Evolutionary conservation across 1,140 invertebrate species (phyloP), one percentile per base, ranked within the genome.

Genomic region (Zaprionus capensis): DNA sequence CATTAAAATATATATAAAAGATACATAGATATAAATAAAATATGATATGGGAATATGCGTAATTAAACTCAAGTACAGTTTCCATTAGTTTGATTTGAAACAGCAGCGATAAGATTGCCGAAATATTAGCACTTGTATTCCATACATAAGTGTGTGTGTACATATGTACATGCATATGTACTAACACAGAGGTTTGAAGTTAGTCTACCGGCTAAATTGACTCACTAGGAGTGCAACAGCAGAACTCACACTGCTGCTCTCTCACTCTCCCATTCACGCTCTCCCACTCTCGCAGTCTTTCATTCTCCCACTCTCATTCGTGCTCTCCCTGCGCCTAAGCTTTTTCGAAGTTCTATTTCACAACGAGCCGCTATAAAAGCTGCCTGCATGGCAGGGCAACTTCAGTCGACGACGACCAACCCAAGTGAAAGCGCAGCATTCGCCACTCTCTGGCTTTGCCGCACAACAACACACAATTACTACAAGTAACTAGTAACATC

Each of bases 281-380:
- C 9, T 36, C 2, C 12, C 12, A 14, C 4, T 36, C n/a, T 17
- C 2, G 7, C 17, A 7, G 0, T 17, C 41, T 46, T n/a, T 0
- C n/a, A 22, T 20, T 20, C 34, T 28, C 61, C 28, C 31, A n/a
- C 24, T 65, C 26, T 36, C 36, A 36, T 36, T n/a, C 24, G 15
- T 49, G 64, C 71, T 61, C 17, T 56, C 9, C 11, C 28, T 44
- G 1, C 24, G 53, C 46, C 46, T 51, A 24, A 71, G 63, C 76
- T 71, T 82, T 81, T 87, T 82, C 83, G 68, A 87, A 71, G n/a
- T 73, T 68, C 4, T 38, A 88, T 88, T 88, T 81, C 84, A 88
- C 85, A 88, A 88, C 72, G 14, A 26, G 9, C 26, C 22, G 58
- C 53, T 85, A 76, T 84, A 88, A 79, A 88, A 81, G 56, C 9